Conservation (phyloP, 2,888 invertebrate genomes). For the Halictus quadricinctus region DNA sequence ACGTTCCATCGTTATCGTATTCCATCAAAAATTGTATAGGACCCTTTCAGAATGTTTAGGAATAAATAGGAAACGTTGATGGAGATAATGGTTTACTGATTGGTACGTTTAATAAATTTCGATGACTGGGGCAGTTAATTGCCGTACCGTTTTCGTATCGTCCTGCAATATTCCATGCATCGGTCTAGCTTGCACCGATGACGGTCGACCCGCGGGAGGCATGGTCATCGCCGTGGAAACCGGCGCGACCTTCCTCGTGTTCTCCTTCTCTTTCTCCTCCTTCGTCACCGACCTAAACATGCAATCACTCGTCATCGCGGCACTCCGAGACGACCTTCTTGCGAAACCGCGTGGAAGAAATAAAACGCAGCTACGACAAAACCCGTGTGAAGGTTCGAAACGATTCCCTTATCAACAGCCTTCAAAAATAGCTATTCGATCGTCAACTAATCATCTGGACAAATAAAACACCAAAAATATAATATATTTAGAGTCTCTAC, state of each 20-base stretch:
- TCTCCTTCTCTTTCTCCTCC: conserved; percentile 94
- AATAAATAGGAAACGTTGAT: background rate
- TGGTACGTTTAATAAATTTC: background rate
- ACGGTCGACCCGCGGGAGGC: conserved; percentile 80
- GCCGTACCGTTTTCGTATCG: conserved; percentile 76
- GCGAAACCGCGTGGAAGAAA: conserved; percentile 63
- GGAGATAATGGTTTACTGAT: background rate
- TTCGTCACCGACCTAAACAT: conserved; percentile 89
- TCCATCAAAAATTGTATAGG: background rate
- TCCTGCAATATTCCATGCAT: conserved; percentile 76
- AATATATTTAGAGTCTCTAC: background rate
- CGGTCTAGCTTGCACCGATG: conserved; percentile 79
- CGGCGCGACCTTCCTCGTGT: conserved; percentile 87
- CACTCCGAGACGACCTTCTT: background rate
- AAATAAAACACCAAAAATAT: background rate
- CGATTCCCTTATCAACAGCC: conserved; percentile 8
- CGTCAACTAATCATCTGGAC: too few species aligned
- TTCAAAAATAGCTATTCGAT: background rate
- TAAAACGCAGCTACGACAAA: conserved; percentile 73
- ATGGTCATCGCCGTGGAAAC: conserved; percentile 65
- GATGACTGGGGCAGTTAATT: background rate
- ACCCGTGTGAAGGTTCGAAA: conserved; percentile 62
- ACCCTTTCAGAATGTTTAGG: too few species aligned
- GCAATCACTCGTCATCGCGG: conserved; percentile 35
- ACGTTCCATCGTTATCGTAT: background rate